Conservation (phyloP, 1,140 invertebrate species). For the Globodera rostochiensis region DNA sequence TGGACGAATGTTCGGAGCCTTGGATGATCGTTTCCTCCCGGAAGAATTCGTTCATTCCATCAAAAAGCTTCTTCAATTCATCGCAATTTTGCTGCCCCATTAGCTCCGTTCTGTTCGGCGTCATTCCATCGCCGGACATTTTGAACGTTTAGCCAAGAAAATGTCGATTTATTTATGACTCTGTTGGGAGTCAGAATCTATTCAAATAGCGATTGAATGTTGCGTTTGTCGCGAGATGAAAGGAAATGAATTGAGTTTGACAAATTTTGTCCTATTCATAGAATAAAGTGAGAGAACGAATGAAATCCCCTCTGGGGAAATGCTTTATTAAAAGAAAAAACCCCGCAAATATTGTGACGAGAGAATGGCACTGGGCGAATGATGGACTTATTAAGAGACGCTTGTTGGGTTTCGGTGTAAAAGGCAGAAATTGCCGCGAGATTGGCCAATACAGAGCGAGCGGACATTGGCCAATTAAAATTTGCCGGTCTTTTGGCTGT, state of each 20-base stretch:
- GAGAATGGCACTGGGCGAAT: no score
- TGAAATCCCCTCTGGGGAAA: not conserved
- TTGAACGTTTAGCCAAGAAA: not conserved
- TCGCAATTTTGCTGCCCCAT: conserved; percentile 22
- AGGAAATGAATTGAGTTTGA: not conserved
- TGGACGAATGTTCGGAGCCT: conserved; percentile 59
- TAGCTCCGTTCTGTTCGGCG: conserved; percentile 61
- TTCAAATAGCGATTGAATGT: no score
- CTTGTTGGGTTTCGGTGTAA: not conserved
- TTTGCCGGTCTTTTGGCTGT: not conserved
- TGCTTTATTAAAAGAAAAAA: not conserved
- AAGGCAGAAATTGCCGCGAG: not conserved
- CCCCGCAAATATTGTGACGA: not conserved
- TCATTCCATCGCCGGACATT: conserved; percentile 76
- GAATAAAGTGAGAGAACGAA: not conserved
- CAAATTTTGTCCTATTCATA: no score
- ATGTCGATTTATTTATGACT: not conserved
- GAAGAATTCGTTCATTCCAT: conserved; percentile 58
- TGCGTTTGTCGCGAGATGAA: not conserved
- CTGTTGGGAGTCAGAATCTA: no score
- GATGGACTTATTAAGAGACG: not conserved
- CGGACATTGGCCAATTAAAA: not conserved
- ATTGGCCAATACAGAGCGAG: not conserved
- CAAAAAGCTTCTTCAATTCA: conserved; percentile 46
- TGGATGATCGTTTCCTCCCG: conserved; percentile 61